Percentiles rank a stretch among this genome's conserved stretches.
These are phyloP conservation scores for Liposcelis brunnea DNA, from an alignment of 2,888 invertebrate species.

Conservation along the genomic window DNA sequence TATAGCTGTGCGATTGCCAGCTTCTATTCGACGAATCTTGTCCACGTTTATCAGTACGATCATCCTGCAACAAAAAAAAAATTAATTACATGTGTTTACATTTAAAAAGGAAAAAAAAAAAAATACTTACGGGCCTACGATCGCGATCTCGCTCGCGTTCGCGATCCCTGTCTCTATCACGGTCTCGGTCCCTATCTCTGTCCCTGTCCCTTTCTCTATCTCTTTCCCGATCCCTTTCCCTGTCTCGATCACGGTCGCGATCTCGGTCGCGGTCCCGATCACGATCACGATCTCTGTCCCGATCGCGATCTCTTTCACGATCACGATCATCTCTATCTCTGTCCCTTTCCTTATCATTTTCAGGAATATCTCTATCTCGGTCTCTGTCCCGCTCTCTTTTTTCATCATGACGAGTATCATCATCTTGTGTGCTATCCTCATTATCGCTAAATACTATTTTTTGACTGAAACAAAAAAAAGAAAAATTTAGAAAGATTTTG, in stretches of 20 bases:
- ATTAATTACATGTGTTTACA: not conserved
- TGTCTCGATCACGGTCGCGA: conserved; percentile 17
- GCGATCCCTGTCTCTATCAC: conserved; percentile 18
- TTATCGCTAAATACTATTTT: conserved; percentile 90
- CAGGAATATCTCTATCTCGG: conserved; percentile 11
- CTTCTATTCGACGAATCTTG: no score
- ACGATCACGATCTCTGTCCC: conserved; percentile 20
- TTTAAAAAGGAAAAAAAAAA: not conserved
- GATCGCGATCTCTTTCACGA: conserved; percentile 21
- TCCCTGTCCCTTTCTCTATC: conserved; percentile 20
- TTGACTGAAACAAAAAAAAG: conserved; percentile 37
- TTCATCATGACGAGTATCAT: conserved; percentile 43
- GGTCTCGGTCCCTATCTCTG: conserved; percentile 19
- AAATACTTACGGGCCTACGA: conserved; percentile 26
- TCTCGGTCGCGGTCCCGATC: conserved; percentile 10
- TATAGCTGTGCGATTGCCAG: not conserved
- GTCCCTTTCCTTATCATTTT: conserved; percentile 17
- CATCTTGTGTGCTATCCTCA: conserved; percentile 33
- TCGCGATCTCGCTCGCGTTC: conserved; percentile 14
- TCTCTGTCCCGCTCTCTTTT: conserved; percentile 32
- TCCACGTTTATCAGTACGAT: conserved; percentile 8
- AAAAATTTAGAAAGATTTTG: conserved; percentile 11
- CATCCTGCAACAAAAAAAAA: conserved; percentile 11
- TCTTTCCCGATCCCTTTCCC: conserved; percentile 20
- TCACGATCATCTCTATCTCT: conserved; percentile 19